phyloP scores from a whole-genome alignment of 2,888 invertebrate genomes.

The Meliscaeva auricollis region DNA sequence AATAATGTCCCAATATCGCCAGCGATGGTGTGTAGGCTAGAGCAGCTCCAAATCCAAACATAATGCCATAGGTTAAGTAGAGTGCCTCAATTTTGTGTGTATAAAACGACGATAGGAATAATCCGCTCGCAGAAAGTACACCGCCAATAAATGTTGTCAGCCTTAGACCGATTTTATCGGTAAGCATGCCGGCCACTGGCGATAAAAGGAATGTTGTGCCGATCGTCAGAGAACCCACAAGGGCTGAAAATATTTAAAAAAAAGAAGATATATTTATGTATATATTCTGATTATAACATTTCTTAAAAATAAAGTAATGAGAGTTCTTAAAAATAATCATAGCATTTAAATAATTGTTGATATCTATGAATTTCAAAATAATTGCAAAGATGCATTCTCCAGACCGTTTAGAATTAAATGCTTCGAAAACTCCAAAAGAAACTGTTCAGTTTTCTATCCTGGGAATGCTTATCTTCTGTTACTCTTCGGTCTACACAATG shows the following conservation, averaged over 20 bases:
- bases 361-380: too few species aligned
- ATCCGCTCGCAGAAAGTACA: constrained; percentile 89
- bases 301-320: too few species aligned
- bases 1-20: constrained; percentile 96
- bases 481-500: too few species aligned
- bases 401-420: too few species aligned
- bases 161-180: constrained; percentile 93
- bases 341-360: too few species aligned
- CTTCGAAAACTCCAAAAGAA: too few species aligned
- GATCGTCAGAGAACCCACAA: constrained; percentile 94
- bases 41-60: constrained; percentile 95
- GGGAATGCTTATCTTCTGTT: too few species aligned
- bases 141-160: constrained; percentile 94
- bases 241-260: constrained; percentile 88
- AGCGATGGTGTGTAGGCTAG: constrained; percentile 96
- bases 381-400: too few species aligned
- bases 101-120: constrained; percentile 92
- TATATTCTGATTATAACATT: too few species aligned
- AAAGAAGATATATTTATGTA: constrained; percentile 1
- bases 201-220: constrained; percentile 95
- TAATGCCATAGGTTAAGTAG: constrained; percentile 94
- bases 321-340: too few species aligned
- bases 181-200: constrained; percentile 93
- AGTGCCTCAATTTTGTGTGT: constrained; percentile 88
- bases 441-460: too few species aligned